phyloP scores from a whole-genome alignment of 1,140 invertebrate species.

The Schlechtendalia chinensis region DNA sequence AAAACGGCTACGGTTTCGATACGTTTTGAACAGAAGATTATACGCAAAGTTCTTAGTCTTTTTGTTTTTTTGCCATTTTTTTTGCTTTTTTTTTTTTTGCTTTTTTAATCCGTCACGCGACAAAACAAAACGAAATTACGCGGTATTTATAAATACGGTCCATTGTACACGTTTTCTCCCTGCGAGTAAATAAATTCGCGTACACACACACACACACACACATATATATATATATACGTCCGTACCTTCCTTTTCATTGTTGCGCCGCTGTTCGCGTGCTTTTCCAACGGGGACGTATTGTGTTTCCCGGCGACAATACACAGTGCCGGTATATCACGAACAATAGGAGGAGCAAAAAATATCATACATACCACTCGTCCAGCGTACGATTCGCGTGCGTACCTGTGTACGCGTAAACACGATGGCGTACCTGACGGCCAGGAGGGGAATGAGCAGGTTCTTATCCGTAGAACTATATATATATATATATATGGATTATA shows the following conservation, averaged over 20 bases:
- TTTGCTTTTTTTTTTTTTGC: neutral
- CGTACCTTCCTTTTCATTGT: slow-evolving; percentile 9
- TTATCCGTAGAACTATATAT: too few relatives aligned
- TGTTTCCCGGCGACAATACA: slow-evolving; percentile 12
- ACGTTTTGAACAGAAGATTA: neutral
- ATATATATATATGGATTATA: too few relatives aligned
- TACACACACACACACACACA: too few relatives aligned
- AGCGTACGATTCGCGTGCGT: too few relatives aligned
- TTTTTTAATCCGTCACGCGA: neutral
- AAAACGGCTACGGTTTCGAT: neutral
- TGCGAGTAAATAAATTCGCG: neutral
- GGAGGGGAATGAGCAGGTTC: too few relatives aligned
- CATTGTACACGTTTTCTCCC: neutral
- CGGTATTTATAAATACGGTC: neutral
- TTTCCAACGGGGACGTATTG: slow-evolving; percentile 31
- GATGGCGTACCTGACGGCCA: too few relatives aligned
- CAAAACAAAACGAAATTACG: neutral
- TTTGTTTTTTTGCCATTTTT: too few relatives aligned
- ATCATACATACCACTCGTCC: neutral
- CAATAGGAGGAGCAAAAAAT: slow-evolving; percentile 18
- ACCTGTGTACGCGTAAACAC: too few relatives aligned
- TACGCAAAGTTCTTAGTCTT: too few relatives aligned
- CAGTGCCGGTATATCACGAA: neutral
- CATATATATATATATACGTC: neutral
- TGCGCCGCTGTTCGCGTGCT: neutral